phyloP scores from a whole-genome alignment of 2,888 invertebrate species.

The Polydesmus complanatus region DNA sequence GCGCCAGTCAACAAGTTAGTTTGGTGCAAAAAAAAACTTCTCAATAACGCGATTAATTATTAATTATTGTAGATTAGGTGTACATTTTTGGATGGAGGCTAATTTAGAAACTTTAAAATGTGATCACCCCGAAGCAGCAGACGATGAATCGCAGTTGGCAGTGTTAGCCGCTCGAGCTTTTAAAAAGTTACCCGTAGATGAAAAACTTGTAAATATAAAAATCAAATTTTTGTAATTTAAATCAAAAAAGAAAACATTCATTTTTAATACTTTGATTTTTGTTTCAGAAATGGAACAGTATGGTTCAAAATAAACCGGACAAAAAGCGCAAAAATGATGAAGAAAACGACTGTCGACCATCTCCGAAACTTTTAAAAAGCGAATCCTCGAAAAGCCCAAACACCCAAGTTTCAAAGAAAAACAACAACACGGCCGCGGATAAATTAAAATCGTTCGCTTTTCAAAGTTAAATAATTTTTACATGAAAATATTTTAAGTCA shows the following conservation, averaged over 20 bases:
- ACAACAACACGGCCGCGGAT: not conserved
- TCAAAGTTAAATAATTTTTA: too few relatives aligned
- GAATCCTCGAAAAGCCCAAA: not conserved
- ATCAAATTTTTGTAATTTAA: not conserved
- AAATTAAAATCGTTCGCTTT: conserved; percentile 2
- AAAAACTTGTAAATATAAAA: conserved; percentile 16
- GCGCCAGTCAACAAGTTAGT: too few relatives aligned
- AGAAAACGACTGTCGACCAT: not conserved
- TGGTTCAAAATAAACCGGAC: not conserved
- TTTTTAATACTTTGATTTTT: not conserved
- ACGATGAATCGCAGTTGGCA: conserved; percentile 43
- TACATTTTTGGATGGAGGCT: conserved; percentile 42
- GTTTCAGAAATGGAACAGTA: not conserved
- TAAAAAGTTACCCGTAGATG: conserved; percentile 27
- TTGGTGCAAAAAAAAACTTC: too few relatives aligned
- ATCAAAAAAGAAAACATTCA: too few relatives aligned
- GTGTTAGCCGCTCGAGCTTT: conserved; percentile 42
- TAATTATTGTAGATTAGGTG: not conserved
- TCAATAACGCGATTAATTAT: too few relatives aligned
- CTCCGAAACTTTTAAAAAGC: too few relatives aligned
- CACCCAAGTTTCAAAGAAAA: not conserved
- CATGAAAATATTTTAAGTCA: too few relatives aligned
- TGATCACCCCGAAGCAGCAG: conserved; percentile 41
- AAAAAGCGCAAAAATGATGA: not conserved
- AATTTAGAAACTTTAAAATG: conserved; percentile 43